phyloP scores from a whole-genome alignment of 2,797 vertebrate genomes.

The Eurystomus glaucurus region DNA sequence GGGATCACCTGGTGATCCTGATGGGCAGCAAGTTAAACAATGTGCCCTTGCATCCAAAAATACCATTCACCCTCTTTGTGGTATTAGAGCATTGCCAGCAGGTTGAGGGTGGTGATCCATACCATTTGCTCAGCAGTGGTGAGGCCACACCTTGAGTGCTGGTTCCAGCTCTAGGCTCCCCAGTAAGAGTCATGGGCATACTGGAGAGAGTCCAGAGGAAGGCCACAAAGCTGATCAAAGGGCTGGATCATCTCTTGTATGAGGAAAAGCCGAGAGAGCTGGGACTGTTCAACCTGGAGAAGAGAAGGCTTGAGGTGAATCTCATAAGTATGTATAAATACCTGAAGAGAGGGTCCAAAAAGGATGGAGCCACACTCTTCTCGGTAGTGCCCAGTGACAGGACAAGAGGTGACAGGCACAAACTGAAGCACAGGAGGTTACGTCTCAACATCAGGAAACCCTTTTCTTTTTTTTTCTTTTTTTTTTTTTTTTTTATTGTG shows the following conservation, averaged over 20 bases:
- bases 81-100: neutral
- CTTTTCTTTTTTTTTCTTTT: too few relatives aligned
- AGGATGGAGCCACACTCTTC: neutral
- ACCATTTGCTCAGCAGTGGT: rapidly evolving
- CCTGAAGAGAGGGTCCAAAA: neutral
- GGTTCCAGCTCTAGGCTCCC: neutral
- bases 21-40: neutral
- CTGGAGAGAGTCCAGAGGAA: neutral
- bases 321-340: neutral
- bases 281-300: neutral
- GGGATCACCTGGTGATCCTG: neutral
- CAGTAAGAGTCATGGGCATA: neutral
- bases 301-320: neutral
- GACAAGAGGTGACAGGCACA: neutral
- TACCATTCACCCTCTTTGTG: too few relatives aligned
- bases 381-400: neutral
- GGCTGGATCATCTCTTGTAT: neutral
- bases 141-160: neutral
- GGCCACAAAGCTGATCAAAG: neutral
- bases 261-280: neutral
- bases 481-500: neutral
- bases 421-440: neutral
- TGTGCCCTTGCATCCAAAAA: neutral
- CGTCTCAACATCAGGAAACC: neutral
- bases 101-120: neutral